phyloP scores from a whole-genome alignment of 2,888 invertebrate genomes.

The Taphrorychus bicolor region DNA sequence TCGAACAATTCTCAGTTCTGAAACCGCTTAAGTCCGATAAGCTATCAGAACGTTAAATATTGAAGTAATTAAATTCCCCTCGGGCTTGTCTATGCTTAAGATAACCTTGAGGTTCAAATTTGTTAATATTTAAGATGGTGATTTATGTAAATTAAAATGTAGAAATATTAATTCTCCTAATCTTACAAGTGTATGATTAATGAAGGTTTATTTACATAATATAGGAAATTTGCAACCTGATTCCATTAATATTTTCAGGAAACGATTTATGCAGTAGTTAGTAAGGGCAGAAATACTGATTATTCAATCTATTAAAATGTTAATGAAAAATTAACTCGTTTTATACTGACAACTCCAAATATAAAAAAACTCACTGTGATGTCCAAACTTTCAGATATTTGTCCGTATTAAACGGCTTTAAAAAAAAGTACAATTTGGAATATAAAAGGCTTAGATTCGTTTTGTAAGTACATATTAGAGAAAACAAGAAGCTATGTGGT shows the following conservation, averaged over 20 bases:
- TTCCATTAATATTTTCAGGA: constrained; percentile 7
- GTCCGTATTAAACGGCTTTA: too few species aligned
- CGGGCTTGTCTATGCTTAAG: constrained; percentile 15
- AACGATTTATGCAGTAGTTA: not conserved
- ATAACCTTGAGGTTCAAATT: constrained; percentile 21
- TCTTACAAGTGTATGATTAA: constrained; percentile 26
- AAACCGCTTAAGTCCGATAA: constrained; percentile 10
- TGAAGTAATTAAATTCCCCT: constrained; percentile 20
- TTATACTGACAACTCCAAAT: too few species aligned
- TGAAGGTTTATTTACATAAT: constrained; percentile 16
- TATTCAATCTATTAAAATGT: not conserved
- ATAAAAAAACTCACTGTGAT: too few species aligned
- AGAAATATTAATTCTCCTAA: constrained; percentile 25
- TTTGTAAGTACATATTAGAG: too few species aligned
- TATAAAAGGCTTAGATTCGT: too few species aligned
- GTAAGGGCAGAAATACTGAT: not conserved
- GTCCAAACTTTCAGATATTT: too few species aligned
- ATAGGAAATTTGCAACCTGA: constrained; percentile 10
- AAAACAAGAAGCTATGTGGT: not conserved
- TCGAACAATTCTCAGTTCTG: constrained; percentile 10
- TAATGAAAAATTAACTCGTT: not conserved
- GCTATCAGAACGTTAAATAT: constrained; percentile 22
- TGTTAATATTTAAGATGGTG: constrained; percentile 16
- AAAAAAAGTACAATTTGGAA: too few species aligned
- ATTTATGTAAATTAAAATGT: constrained; percentile 25